Evolutionary conservation across 2,797 vertebrate species (phyloP).

Genomic region (Centropyge bicolor): DNA sequence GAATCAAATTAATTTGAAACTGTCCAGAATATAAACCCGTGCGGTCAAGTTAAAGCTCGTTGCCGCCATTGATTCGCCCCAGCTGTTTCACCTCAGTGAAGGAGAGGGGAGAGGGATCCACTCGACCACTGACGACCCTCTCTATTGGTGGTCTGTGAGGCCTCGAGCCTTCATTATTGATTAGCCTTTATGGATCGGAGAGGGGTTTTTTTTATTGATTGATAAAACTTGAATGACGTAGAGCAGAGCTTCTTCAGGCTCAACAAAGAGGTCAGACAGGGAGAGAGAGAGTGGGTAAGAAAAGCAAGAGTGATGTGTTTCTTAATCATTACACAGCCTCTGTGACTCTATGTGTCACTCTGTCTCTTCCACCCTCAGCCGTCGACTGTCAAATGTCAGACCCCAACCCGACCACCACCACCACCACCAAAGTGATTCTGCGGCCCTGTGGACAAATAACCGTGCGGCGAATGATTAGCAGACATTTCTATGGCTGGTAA

Average conservation of each 20-base stretch:
- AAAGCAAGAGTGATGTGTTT: conserved; percentile 68
- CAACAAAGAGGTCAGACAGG: conserved; percentile 7
- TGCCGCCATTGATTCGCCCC: conserved; percentile 59
- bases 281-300: neutral
- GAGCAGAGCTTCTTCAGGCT: conserved; percentile 24
- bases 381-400: conserved; percentile 65
- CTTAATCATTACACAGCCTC: conserved; percentile 74
- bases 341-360: conserved; percentile 62
- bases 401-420: neutral
- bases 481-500: conserved; percentile 82
- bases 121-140: conserved; percentile 36
- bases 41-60: conserved; percentile 44
- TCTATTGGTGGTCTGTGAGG: conserved; percentile 40
- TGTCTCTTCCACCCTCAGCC: conserved; percentile 56
- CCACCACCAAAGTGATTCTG: conserved; percentile 59
- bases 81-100: conserved; percentile 58
- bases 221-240: conserved; percentile 69
- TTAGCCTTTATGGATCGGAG: conserved; percentile 63
- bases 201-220: conserved; percentile 67
- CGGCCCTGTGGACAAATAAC: conserved; percentile 79
- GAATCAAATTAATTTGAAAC: conserved; percentile 21
- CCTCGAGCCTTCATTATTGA: conserved; percentile 66
- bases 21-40: conserved; percentile 9
- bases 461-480: conserved; percentile 81
- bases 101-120: conserved; percentile 29